phyloP scores from a whole-genome alignment of 2,888 invertebrate species.

The Venustoraphidia nigricollis region DNA sequence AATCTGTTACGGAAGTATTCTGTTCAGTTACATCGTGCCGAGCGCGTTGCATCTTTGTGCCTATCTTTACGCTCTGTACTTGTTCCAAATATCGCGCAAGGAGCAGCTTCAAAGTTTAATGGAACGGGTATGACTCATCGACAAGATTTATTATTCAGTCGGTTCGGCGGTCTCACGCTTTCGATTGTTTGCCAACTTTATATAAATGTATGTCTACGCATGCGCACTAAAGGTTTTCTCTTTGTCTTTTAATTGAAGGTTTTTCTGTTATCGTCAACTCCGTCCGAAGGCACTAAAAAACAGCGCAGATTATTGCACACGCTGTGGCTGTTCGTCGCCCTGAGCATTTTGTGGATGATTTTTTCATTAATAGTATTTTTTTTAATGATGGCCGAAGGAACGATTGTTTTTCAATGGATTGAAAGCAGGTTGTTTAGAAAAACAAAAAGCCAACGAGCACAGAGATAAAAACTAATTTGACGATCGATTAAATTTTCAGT shows the following conservation, averaged over 20 bases:
- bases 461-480: slow-evolving; percentile 2
- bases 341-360: slow-evolving; percentile 56
- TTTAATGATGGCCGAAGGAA: slow-evolving; percentile 45
- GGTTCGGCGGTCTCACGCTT: slow-evolving; percentile 1
- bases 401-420: slow-evolving; percentile 48
- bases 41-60: slow-evolving; percentile 55
- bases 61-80: slow-evolving; percentile 55
- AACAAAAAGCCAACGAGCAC: not conserved
- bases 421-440: slow-evolving; percentile 31
- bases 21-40: slow-evolving; percentile 60
- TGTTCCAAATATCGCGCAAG: slow-evolving; percentile 62
- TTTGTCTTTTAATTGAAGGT: slow-evolving; percentile 34
- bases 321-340: slow-evolving; percentile 55
- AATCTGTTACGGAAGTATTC: slow-evolving; percentile 53
- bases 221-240: not conserved
- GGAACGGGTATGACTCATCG: slow-evolving; percentile 44
- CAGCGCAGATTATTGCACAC: slow-evolving; percentile 53
- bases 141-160: too few relatives aligned
- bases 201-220: slow-evolving; percentile 2
- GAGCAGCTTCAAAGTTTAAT: slow-evolving; percentile 71
- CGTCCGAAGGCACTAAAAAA: slow-evolving; percentile 45
- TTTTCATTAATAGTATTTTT: slow-evolving; percentile 48
- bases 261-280: slow-evolving; percentile 55
- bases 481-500: slow-evolving; percentile 24
- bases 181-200: slow-evolving; percentile 8